Evolutionary conservation across 2,888 invertebrate species (phyloP).

Genomic region (Syrphus vitripennis): DNA sequence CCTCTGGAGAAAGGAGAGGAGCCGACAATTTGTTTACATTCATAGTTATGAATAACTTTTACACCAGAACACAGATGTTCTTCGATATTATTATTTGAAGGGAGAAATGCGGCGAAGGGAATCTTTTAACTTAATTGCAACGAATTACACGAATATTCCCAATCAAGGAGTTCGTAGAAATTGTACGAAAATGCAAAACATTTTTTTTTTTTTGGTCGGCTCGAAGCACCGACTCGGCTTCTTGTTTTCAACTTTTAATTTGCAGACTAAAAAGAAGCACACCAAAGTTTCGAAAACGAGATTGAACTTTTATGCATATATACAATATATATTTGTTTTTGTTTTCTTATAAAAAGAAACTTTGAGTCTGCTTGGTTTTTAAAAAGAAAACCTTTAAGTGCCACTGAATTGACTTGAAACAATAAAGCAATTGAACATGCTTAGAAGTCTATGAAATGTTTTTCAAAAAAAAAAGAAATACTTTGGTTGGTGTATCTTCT

Average conservation of each 20-base stretch:
- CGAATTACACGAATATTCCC: neutral
- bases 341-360: too few relatives aligned
- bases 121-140: conserved; percentile 19
- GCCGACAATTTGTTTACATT: conserved; percentile 49
- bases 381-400: too few relatives aligned
- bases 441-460: too few relatives aligned
- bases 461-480: too few relatives aligned
- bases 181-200: neutral
- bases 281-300: too few relatives aligned
- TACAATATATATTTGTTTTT: too few relatives aligned
- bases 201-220: neutral
- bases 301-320: too few relatives aligned
- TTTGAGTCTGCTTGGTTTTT: too few relatives aligned
- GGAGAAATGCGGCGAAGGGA: neutral
- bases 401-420: too few relatives aligned
- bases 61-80: neutral
- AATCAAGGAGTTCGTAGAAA: conserved; percentile 5
- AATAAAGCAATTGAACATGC: too few relatives aligned
- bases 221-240: neutral
- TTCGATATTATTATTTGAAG: neutral
- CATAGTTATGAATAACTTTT: conserved; percentile 29
- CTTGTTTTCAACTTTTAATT: neutral
- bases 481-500: too few relatives aligned
- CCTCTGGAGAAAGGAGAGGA: neutral
- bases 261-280: too few relatives aligned